Evolutionary conservation across 2,888 invertebrate genomes (phyloP).

Genomic region (Eurytoma californica): DNA sequence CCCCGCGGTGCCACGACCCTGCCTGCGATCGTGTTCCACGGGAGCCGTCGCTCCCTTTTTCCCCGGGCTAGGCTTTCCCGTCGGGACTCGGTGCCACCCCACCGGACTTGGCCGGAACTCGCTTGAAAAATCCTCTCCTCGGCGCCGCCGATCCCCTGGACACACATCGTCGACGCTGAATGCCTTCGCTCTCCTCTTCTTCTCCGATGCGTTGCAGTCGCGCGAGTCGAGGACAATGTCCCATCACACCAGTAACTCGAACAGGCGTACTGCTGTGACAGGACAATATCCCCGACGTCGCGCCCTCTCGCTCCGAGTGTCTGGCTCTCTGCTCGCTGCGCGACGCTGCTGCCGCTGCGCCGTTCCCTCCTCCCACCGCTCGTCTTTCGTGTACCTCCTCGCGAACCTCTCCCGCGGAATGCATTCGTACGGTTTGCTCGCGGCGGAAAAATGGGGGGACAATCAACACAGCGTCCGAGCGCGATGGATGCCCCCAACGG

Average conservation of each 20-base stretch:
- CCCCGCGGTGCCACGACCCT: neutral
- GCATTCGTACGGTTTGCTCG: too few species aligned
- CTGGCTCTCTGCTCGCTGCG: neutral
- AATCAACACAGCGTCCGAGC: conserved; percentile 3
- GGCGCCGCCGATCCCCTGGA: too few species aligned
- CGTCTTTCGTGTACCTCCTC: neutral
- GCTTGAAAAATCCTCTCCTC: neutral
- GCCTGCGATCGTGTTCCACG: conserved; percentile 51
- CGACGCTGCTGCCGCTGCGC: neutral
- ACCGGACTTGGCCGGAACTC: neutral
- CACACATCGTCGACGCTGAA: neutral
- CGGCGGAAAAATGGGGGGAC: neutral
- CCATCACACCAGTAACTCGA: conserved; percentile 92
- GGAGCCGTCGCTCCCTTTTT: conserved; percentile 52
- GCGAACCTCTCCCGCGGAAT: neutral
- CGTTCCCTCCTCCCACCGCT: neutral
- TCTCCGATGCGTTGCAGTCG: conserved; percentile 23
- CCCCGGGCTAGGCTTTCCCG: conserved; percentile 55
- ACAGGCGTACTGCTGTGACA: conserved; percentile 96
- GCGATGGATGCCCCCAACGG: neutral
- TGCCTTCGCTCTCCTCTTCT: conserved; percentile 9
- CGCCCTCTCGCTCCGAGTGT: conserved; percentile 54
- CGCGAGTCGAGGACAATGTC: conserved; percentile 84
- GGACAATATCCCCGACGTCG: conserved; percentile 94
- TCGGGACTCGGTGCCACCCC: conserved; percentile 38